Base-by-base conservation (phyloP, 2,888 invertebrate genomes). In the Pyrochroa serraticornis region DNA sequence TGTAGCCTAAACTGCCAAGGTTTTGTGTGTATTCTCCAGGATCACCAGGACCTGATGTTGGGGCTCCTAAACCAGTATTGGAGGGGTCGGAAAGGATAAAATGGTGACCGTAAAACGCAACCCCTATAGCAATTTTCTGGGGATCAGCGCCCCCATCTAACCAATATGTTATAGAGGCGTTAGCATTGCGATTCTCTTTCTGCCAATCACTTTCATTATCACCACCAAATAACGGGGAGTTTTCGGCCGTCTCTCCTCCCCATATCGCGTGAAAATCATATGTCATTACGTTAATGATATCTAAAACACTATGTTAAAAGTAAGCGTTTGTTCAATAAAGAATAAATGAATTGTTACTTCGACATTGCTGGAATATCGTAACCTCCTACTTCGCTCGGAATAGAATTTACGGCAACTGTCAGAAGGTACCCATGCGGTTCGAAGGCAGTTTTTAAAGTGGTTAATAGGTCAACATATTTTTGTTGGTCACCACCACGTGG, bases 391-490 rank as follows among this genome's bases (percentile, higher is more conserved):
- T 85, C 82, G 0, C 76, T 71, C 0, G 69, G 67, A 0, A 83
- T 81, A 1, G 87, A 81, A 0, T 82, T 80, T 0, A 87, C 86
- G 2, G 86, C 86, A 3, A 84, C 84, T 0, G 83, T 82, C 8
- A 87, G 62, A 13, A 85, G 62, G 8, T 81, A 75, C 0, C 83
- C 83, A 42, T 82, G 62, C 6, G 79, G 73, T 34, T 81, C 77
- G 65, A 87, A 86, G 9, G 78, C 83, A 30, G 72, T 75, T 62
- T 79, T 81, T 41, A 87, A 64, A 67, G 86, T 85, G 63, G 78
- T 80, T 0, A 86, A 64, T 0, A 88, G 38, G 12, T 32, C 33
- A 22, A 48, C 22, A 10, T 37, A 58, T 33, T 39, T 43, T 39
- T 62, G 60, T 44, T 59, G 52, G 51, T 66, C 64, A 12, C 44